phyloP scores from a whole-genome alignment of 1,140 invertebrate genomes.

The Helicoverpa armigera region DNA sequence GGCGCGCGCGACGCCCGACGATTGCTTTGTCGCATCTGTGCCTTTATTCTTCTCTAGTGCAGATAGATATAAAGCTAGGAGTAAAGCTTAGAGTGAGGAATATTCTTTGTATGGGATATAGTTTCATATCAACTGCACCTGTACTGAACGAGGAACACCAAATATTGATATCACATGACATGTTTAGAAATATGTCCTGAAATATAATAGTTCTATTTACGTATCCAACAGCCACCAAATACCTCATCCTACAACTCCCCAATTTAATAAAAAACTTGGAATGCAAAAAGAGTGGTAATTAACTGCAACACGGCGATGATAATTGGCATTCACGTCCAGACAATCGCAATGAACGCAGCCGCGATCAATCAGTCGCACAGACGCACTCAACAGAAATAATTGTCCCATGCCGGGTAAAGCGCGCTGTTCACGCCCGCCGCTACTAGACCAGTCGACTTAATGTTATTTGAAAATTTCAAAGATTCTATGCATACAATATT shows the following conservation, averaged over 20 bases:
- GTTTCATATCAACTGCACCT: too few relatives aligned
- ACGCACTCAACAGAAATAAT: slow-evolving; percentile 18
- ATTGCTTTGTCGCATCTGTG: background rate
- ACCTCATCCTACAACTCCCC: background rate
- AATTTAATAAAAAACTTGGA: background rate
- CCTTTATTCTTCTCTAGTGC: background rate
- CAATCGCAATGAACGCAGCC: background rate
- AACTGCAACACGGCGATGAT: background rate
- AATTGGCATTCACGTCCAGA: slow-evolving; percentile 15
- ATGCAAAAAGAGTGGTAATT: background rate
- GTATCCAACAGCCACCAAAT: background rate
- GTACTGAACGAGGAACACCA: too few relatives aligned
- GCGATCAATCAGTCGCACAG: slow-evolving; percentile 14
- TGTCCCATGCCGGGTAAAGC: background rate
- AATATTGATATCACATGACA: too few relatives aligned
- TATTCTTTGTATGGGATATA: too few relatives aligned
- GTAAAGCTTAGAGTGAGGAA: too few relatives aligned
- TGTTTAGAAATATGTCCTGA: too few relatives aligned
- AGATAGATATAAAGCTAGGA: too few relatives aligned
- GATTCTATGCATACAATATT: too few relatives aligned
- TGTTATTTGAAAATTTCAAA: too few relatives aligned
- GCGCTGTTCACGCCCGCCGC: background rate
- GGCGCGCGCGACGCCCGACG: background rate
- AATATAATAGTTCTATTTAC: background rate
- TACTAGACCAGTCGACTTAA: background rate